phyloP scores from a whole-genome alignment of 1,140 invertebrate genomes.

The Elysia chlorotica region DNA sequence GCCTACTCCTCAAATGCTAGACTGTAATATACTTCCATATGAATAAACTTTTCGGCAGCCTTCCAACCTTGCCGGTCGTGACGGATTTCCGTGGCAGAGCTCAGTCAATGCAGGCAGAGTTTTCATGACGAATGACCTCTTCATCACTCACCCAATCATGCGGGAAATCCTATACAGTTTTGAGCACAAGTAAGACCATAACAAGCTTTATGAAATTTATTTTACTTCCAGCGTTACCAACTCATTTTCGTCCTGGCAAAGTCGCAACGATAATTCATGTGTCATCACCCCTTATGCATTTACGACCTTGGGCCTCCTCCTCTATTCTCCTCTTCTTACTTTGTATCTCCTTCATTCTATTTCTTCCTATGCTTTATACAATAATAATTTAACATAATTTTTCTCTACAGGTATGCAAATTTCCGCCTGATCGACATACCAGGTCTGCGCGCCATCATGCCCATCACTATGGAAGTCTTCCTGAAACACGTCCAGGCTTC shows the following conservation, averaged over 20 bases:
- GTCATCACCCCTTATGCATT: too few species aligned
- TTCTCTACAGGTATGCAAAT: conserved; percentile 48
- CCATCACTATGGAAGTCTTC: conserved; percentile 56
- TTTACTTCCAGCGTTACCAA: too few species aligned
- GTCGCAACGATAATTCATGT: too few species aligned
- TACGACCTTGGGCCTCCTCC: too few species aligned
- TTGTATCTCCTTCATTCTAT: background rate
- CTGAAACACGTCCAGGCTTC: conserved; percentile 49
- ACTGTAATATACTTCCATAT: too few species aligned
- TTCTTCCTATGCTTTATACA: too few species aligned
- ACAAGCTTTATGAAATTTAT: too few species aligned
- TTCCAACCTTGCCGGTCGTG: conserved; percentile 50
- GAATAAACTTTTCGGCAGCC: conserved; percentile 50
- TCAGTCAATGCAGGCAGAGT: conserved; percentile 37
- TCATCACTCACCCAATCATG: conserved; percentile 59
- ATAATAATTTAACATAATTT: too few species aligned
- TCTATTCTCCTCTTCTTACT: too few species aligned
- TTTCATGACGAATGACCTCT: conserved; percentile 53
- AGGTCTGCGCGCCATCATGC: conserved; percentile 46
- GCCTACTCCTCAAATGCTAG: too few species aligned
- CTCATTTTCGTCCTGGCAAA: too few species aligned
- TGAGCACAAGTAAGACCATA: conserved; percentile 48
- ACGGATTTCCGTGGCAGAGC: conserved; percentile 57
- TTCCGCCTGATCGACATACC: conserved; percentile 57
- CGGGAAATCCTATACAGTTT: conserved; percentile 55